Percentiles rank a stretch among this genome's conserved stretches.
Conservation (phyloP, 2,888 invertebrate genomes). For the Scrobipalpa costella region DNA sequence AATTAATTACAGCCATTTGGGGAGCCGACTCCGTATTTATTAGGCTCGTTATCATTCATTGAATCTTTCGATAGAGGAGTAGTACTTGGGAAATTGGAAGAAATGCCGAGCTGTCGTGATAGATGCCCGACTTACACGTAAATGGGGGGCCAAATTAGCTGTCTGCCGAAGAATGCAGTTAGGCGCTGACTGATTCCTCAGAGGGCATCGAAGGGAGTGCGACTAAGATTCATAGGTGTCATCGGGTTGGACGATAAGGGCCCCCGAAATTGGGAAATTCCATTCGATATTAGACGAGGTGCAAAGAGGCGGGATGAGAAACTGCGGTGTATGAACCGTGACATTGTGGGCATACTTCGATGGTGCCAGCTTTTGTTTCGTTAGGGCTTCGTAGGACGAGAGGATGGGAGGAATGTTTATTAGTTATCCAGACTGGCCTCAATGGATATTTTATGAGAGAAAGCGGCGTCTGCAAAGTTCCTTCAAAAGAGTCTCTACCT, state of each 20-base stretch:
- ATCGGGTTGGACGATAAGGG: constrained; percentile 58
- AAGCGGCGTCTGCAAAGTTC: constrained; percentile 11
- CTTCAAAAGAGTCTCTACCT: neutral
- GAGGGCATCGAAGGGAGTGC: constrained; percentile 48
- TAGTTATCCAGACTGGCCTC: constrained; percentile 21
- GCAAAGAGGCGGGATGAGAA: constrained; percentile 48
- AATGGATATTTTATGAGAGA: constrained; percentile 17
- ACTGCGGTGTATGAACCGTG: constrained; percentile 32
- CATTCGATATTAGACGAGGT: constrained; percentile 59
- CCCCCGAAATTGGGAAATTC: constrained; percentile 70
- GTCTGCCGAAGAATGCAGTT: constrained; percentile 76
- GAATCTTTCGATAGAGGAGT: constrained; percentile 73
- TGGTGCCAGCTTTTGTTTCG: constrained; percentile 30
- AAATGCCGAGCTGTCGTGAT: constrained; percentile 65
- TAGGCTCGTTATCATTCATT: constrained; percentile 80
- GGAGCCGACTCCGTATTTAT: constrained; percentile 78
- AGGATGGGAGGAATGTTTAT: constrained; percentile 28
- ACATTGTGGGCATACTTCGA: constrained; percentile 39
- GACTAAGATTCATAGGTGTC: constrained; percentile 73
- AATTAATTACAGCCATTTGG: constrained; percentile 78
- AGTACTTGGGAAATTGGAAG: constrained; percentile 67
- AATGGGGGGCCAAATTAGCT: constrained; percentile 76
- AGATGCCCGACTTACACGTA: constrained; percentile 74
- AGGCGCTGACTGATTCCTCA: constrained; percentile 68
- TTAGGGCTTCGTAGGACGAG: constrained; percentile 2